Conservation (phyloP, 2,888 invertebrate genomes). For the Amblyteles armatorius region DNA sequence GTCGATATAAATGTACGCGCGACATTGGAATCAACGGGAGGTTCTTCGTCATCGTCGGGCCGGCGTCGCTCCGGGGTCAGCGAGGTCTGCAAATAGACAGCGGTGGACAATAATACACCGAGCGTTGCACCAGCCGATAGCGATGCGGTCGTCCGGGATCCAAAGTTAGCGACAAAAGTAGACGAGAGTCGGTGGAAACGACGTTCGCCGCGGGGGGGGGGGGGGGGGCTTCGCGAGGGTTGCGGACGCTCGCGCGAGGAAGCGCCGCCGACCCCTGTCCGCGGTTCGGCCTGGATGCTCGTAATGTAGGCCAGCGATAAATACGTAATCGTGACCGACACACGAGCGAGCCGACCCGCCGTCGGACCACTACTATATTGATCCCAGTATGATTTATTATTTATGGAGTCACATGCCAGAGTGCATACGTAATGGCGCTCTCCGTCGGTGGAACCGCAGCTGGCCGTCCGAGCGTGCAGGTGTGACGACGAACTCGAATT, state of each 20-base stretch:
- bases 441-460: neutral
- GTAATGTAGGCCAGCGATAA: constrained; percentile 73
- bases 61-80: constrained; percentile 66
- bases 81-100: constrained; percentile 60
- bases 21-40: constrained; percentile 33
- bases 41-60: constrained; percentile 51
- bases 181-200: constrained; percentile 12
- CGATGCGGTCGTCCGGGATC: constrained; percentile 42
- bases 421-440: neutral
- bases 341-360: constrained; percentile 60
- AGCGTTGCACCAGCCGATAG: neutral
- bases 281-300: constrained; percentile 57
- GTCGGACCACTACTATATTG: constrained; percentile 78
- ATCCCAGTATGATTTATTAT: constrained; percentile 79
- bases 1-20: constrained; percentile 57
- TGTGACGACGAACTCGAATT: constrained; percentile 7
- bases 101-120: constrained; percentile 59
- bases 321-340: constrained; percentile 69
- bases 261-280: constrained; percentile 26
- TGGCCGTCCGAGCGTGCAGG: neutral
- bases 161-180: constrained; percentile 43
- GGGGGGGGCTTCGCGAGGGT: neutral
- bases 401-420: constrained; percentile 73
- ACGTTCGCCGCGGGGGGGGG: constrained; percentile 8
- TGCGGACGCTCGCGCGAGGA: constrained; percentile 28